Evolutionary conservation across 1,140 invertebrate species (phyloP).

Genomic region (Drosophila dunni): DNA sequence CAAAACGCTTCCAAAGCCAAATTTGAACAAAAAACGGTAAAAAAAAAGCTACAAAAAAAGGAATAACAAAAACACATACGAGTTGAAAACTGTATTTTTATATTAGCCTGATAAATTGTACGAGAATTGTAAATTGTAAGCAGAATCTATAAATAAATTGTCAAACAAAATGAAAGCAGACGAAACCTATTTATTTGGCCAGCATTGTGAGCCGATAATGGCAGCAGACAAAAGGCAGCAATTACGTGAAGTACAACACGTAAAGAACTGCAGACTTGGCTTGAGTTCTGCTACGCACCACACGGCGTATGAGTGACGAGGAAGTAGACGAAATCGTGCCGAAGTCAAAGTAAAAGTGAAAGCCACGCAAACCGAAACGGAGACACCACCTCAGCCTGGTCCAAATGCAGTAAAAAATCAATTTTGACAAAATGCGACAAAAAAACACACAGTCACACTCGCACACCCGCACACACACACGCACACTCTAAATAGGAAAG

Average conservation of each 20-base stretch:
- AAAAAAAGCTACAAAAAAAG: conserved; percentile 9
- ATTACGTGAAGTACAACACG: conserved; percentile 36
- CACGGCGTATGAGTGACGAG: conserved; percentile 45
- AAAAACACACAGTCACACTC: conserved; percentile 1
- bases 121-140: conserved; percentile 52
- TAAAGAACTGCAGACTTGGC: conserved; percentile 34
- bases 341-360: conserved; percentile 49
- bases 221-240: conserved; percentile 45
- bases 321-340: conserved; percentile 29
- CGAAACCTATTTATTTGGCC: not conserved
- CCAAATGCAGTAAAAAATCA: conserved; percentile 76
- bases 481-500: not conserved
- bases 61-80: conserved; percentile 14
- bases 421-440: conserved; percentile 71
- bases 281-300: conserved; percentile 28
- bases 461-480: too few species aligned
- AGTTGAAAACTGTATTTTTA: conserved; percentile 78
- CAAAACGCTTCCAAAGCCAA: conserved; percentile 64
- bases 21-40: conserved; percentile 16
- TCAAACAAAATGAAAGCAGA: conserved; percentile 9
- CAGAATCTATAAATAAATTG: conserved; percentile 45
- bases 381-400: conserved; percentile 51
- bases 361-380: conserved; percentile 31
- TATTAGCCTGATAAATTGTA: conserved; percentile 68
- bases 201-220: conserved; percentile 41